Evolutionary conservation across 2,113 vertebrate genomes (phyloP), one percentile per base, ranked within the genome.

Genomic region (Halcyon senegalensis): DNA sequence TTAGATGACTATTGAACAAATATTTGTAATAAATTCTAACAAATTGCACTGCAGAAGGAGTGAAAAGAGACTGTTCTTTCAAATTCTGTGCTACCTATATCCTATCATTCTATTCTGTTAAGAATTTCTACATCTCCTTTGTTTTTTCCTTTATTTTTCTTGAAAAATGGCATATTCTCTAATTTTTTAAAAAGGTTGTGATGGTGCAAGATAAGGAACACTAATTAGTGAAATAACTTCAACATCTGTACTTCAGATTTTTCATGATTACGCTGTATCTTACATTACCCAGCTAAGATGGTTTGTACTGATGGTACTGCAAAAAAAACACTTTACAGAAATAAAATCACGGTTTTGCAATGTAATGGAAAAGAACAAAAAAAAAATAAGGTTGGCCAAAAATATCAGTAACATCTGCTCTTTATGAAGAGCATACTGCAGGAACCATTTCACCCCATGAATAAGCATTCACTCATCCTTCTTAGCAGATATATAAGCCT

Each of bases 401-500:
- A 94, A 89, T 93, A 70, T 37, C 69, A 93, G 68, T 35, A 94
- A 23, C 56, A 89, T 68, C 77, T 1, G 69, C 16, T 82, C 72
- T 92, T 50, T 30, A 69, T 19, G 37, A 87, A 89, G 18, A 86
- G 21, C 63, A 58, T 43, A 30, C 69, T 76, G 73, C 78, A 92
- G 74, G 41, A 90, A 62, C 19, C 28, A 53, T 58, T 62, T 92
- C 55, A 53, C 67, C 84, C 76, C 77, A 68, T 79, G 63, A 91
- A 78, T 80, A 87, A 91, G 79, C 80, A 89, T 72, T 91, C 91
- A 83, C 62, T 90, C 66, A 89, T 92, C 69, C 89, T 84, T 73
- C 24, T 69, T 87, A 93, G 74, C 73, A 91, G 66, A 62, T 55
- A 53, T 28, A 53, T 27, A 68, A 44, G 60, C 76, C 90, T 80